Evolutionary conservation across 1,140 invertebrate species (phyloP).

Genomic region (Xylocopa sonorina): DNA sequence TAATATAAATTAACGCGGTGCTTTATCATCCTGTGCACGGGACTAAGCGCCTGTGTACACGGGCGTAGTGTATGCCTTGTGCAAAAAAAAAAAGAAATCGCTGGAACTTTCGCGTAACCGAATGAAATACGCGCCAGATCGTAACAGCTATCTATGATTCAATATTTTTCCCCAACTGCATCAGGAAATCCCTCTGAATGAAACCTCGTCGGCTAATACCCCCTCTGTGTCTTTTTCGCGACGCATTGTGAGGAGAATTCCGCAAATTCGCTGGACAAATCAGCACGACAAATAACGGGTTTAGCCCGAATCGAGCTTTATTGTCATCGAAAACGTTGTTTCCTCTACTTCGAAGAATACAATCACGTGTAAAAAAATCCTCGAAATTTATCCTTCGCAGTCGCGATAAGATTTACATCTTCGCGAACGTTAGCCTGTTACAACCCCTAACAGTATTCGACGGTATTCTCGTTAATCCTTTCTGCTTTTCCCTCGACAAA

Average conservation of each 20-base stretch:
- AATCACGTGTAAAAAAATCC: not conserved
- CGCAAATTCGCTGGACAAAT: slow-evolving; percentile 6
- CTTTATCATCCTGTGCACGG: slow-evolving; percentile 13
- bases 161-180: not conserved
- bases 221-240: too few relatives aligned
- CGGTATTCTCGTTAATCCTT: not conserved
- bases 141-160: slow-evolving; percentile 1
- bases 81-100: not conserved
- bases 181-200: not conserved
- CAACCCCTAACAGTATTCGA: slow-evolving; percentile 3
- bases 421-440: not conserved
- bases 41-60: not conserved
- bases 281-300: slow-evolving; percentile 3
- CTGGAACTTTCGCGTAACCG: slow-evolving; percentile 9
- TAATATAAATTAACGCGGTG: slow-evolving; percentile 22
- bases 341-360: not conserved
- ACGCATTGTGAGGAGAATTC: not conserved
- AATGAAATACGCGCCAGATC: not conserved
- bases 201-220: slow-evolving; percentile 6
- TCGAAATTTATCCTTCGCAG: not conserved
- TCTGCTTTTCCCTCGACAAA: too few relatives aligned
- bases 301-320: slow-evolving; percentile 10
- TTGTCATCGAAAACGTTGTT: slow-evolving; percentile 8
- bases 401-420: slow-evolving; percentile 19
- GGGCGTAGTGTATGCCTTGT: not conserved